Evolutionary conservation across 2,797 vertebrate species (phyloP).

Genomic region (Anas acuta): DNA sequence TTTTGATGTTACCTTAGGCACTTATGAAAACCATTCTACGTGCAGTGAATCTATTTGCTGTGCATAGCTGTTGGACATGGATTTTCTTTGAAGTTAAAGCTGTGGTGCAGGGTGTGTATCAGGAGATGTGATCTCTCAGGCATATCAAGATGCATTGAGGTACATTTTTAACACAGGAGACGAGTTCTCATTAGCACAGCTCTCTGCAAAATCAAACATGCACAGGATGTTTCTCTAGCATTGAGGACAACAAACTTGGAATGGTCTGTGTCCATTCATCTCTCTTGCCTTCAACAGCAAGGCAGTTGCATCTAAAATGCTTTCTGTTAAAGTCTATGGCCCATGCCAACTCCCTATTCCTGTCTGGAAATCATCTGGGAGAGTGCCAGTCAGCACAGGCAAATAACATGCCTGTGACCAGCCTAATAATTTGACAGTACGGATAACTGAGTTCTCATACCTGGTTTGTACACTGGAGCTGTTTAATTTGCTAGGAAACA

Average conservation of each 20-base stretch:
- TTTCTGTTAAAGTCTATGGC: neutral
- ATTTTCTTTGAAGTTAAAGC: neutral
- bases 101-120: neutral
- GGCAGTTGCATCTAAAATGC: neutral
- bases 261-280: neutral
- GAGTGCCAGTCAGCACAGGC: neutral
- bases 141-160: neutral
- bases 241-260: neutral
- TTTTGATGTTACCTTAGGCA: neutral
- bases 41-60: neutral
- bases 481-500: neutral
- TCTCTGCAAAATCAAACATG: neutral
- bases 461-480: neutral
- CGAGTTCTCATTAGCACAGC: neutral
- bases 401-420: neutral
- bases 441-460: neutral
- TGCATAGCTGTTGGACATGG: neutral
- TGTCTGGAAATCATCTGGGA: neutral
- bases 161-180: neutral
- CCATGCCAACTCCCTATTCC: neutral
- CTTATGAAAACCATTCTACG: neutral
- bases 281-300: neutral
- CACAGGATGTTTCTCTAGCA: neutral
- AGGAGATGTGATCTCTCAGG: neutral
- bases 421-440: neutral